phyloP scores from a whole-genome alignment of 2,888 invertebrate genomes.

The Thelaira solivaga region DNA sequence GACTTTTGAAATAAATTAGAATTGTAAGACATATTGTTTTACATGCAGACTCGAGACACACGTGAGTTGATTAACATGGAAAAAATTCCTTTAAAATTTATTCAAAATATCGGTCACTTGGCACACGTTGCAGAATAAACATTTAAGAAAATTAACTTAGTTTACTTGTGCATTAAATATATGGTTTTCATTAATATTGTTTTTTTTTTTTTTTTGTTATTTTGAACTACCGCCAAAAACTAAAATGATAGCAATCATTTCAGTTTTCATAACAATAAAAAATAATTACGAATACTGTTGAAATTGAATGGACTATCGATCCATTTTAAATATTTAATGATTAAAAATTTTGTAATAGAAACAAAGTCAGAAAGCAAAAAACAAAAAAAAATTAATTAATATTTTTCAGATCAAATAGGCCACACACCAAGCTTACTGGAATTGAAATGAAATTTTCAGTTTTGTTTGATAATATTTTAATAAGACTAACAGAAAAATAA shows the following conservation, averaged over 20 bases:
- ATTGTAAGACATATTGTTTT: slow-evolving; percentile 40
- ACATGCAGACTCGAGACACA: slow-evolving; percentile 26
- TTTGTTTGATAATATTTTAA: neutral
- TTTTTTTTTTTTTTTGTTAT: slow-evolving; percentile 16
- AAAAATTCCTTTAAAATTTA: slow-evolving; percentile 16
- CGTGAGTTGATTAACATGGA: slow-evolving; percentile 31
- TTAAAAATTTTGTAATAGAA: slow-evolving; percentile 34
- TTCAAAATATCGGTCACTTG: slow-evolving; percentile 52
- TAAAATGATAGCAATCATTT: slow-evolving; percentile 23
- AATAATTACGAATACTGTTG: neutral
- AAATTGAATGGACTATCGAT: slow-evolving; percentile 21
- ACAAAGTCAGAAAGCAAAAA: no score
- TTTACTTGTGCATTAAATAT: neutral
- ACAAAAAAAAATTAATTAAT: slow-evolving; percentile 45
- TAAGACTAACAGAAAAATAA: neutral
- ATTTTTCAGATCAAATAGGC: slow-evolving; percentile 23
- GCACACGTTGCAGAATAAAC: slow-evolving; percentile 48
- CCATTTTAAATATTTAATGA: slow-evolving; percentile 34
- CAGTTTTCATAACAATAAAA: neutral
- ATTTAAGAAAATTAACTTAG: slow-evolving; percentile 11
- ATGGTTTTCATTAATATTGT: no score
- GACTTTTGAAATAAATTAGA: slow-evolving; percentile 42
- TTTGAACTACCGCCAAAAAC: slow-evolving; percentile 18
- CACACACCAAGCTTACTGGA: slow-evolving; percentile 16
- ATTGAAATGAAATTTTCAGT: slow-evolving; percentile 8